phyloP scores from a whole-genome alignment of 1,140 invertebrate species.

The Diabrotica undecimpunctata region DNA sequence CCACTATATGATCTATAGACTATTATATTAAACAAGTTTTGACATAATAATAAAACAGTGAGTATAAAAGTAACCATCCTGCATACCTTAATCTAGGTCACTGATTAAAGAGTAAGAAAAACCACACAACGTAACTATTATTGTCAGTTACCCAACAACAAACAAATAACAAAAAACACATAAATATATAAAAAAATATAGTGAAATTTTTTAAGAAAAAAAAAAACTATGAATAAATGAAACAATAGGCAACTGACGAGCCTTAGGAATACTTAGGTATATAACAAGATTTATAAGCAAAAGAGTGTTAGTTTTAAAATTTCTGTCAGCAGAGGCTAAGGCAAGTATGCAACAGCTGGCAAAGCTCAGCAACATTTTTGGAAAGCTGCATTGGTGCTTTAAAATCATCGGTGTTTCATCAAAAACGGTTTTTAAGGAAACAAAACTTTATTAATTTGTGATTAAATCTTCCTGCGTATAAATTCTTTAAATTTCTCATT shows the following conservation, averaged over 20 bases:
- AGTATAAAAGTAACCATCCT: neutral
- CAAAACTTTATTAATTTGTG: too few relatives aligned
- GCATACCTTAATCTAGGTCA: conserved; percentile 20
- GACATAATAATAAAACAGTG: neutral
- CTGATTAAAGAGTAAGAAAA: conserved; percentile 37
- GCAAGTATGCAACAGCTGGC: conserved; percentile 34
- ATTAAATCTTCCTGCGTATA: too few relatives aligned
- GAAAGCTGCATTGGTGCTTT: neutral
- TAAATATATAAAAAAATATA: conserved; percentile 41
- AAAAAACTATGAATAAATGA: conserved; percentile 26
- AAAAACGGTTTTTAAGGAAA: neutral
- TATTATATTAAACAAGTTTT: too few relatives aligned
- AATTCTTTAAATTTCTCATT: too few relatives aligned
- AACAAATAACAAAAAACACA: conserved; percentile 38
- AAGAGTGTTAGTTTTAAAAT: conserved; percentile 31
- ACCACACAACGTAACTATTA: conserved; percentile 36
- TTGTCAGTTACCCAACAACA: conserved; percentile 38
- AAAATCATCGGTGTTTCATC: neutral
- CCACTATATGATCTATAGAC: too few relatives aligned
- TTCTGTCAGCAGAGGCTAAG: conserved; percentile 30
- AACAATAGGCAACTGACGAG: conserved; percentile 35
- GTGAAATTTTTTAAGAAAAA: conserved; percentile 26
- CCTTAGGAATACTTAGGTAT: conserved; percentile 19
- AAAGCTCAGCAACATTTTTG: conserved; percentile 24
- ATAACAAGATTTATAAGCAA: conserved; percentile 26